Percentiles rank a stretch among this genome's conserved stretches.
Evolutionary conservation across 2,888 invertebrate genomes (phyloP).

Genomic region (Nemotelus pantherinus): DNA sequence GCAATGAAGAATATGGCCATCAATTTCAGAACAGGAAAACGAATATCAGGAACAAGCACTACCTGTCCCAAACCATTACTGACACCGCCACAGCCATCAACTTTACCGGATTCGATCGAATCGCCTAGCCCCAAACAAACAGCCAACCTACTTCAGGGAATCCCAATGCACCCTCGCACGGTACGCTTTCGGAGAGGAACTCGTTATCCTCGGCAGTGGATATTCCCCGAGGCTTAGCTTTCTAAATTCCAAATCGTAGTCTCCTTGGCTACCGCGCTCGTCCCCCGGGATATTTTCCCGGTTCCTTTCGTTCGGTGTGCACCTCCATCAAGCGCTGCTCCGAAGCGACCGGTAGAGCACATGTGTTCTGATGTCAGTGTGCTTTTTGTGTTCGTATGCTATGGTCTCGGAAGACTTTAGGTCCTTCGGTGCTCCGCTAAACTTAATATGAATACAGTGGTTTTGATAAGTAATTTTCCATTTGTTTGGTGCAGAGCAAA

Average conservation of each 20-base stretch:
- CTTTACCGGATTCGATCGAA: neutral
- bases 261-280: slow-evolving; percentile 42
- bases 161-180: slow-evolving; percentile 43
- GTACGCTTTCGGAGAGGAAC: slow-evolving; percentile 43
- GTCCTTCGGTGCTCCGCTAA: slow-evolving; percentile 30
- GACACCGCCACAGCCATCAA: slow-evolving; percentile 1
- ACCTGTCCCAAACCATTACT: neutral
- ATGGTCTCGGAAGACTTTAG: slow-evolving; percentile 12
- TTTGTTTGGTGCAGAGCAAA: too few species aligned
- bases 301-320: slow-evolving; percentile 23
- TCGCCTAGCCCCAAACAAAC: slow-evolving; percentile 18
- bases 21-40: slow-evolving; percentile 25
- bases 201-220: slow-evolving; percentile 49
- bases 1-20: neutral
- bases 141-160: slow-evolving; percentile 4
- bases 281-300: slow-evolving; percentile 44
- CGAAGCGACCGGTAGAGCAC: slow-evolving; percentile 4
- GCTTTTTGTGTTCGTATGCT: slow-evolving; percentile 34
- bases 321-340: slow-evolving; percentile 31
- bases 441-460: slow-evolving; percentile 32
- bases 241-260: slow-evolving; percentile 42
- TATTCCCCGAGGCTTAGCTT: slow-evolving; percentile 31
- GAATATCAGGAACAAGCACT: slow-evolving; percentile 1
- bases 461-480: neutral
- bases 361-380: slow-evolving; percentile 19